Evolutionary conservation across 92 coral and sea anemone species (phyloP).

Genomic region (Blastomussa wellsi): DNA sequence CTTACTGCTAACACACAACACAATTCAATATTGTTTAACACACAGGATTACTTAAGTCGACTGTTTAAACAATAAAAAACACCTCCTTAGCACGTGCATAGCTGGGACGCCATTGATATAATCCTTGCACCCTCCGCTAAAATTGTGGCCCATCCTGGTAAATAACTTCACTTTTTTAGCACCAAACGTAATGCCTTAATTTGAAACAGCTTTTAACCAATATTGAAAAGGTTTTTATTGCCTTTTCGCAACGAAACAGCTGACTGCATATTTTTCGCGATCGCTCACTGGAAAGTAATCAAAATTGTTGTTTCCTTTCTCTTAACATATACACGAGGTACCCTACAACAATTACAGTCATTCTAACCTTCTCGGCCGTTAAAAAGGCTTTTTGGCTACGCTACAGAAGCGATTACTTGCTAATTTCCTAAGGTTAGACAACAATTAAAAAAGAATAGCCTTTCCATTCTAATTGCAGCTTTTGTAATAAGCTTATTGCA

Average conservation of each 20-base stretch:
- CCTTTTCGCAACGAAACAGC: neutral
- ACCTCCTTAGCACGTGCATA: slow-evolving; percentile 22
- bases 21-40: slow-evolving; percentile 7
- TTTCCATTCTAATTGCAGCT: slow-evolving; percentile 7
- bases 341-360: neutral
- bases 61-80: neutral
- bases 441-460: neutral
- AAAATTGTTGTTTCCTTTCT: neutral
- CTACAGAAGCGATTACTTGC: neutral
- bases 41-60: neutral
- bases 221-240: neutral
- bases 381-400: neutral
- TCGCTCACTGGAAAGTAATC: neutral
- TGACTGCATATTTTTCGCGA: neutral
- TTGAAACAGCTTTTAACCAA: neutral
- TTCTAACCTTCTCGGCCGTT: neutral
- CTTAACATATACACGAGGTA: neutral
- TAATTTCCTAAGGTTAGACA: slow-evolving; percentile 21
- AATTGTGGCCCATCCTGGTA: neutral
- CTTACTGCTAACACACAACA: slow-evolving; percentile 2
- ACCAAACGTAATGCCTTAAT: neutral
- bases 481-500: neutral
- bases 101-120: neutral
- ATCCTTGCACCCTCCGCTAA: neutral
- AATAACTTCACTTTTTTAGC: neutral